A percentile compares a stretch with the other conserved stretches of the same genome.
Conservation (phyloP, 2,888 invertebrate species). For the Agrilus cyanescens region DNA sequence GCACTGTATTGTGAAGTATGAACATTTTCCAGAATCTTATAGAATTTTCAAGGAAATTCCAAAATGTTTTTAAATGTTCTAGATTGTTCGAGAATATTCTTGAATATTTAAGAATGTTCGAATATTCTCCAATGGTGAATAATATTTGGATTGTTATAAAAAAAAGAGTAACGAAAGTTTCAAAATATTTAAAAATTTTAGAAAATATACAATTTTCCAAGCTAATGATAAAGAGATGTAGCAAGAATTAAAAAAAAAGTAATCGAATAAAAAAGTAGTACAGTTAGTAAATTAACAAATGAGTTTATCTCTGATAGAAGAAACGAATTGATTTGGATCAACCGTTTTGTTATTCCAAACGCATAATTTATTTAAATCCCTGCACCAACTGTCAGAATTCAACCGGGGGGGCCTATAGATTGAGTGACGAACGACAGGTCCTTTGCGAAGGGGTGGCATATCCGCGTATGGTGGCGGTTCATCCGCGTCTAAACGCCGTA, state of each 20-base stretch:
- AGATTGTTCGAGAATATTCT: no score
- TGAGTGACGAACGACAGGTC: constrained; percentile 2
- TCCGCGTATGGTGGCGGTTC: constrained; percentile 1
- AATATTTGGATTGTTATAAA: no score
- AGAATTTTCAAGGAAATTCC: no score
- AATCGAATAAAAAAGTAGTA: not conserved
- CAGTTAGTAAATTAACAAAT: not conserved
- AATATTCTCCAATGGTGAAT: no score
- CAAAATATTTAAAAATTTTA: no score
- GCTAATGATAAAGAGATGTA: no score
- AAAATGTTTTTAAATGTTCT: no score
- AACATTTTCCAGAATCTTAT: no score
- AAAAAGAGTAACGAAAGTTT: no score
- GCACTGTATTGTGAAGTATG: no score
- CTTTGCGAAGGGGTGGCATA: constrained; percentile 1
- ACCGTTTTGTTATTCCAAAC: constrained; percentile 11
- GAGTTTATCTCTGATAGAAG: not conserved
- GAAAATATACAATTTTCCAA: no score
- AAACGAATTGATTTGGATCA: not conserved
- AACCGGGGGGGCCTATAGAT: constrained; percentile 19
- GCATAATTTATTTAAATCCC: constrained; percentile 30
- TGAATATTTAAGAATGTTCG: no score
- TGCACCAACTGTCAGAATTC: constrained; percentile 27
- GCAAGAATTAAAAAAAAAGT: not conserved
- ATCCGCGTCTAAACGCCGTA: constrained; percentile 13